These are phyloP conservation scores for Aythya baeri DNA, from an alignment of 2,113 vertebrate species.

Conservation along the genomic window DNA sequence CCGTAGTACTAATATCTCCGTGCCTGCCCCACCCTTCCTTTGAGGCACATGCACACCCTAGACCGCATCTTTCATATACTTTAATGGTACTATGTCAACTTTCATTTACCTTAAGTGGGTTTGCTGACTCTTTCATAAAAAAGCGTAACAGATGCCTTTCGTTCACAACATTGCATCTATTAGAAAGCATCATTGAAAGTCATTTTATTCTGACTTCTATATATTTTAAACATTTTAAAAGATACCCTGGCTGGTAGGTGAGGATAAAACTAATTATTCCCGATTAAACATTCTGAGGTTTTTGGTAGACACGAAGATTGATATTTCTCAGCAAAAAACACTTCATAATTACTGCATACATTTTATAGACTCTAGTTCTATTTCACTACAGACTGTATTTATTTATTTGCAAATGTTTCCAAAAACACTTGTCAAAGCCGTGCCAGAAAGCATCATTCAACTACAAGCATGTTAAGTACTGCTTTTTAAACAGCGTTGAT, in stretches of 20 bases:
- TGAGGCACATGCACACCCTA: constrained; percentile 40
- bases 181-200: not conserved
- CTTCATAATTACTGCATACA: not conserved
- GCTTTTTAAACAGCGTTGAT: not conserved
- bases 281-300: not conserved
- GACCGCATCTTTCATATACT: constrained; percentile 58
- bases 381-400: not conserved
- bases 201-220: not conserved
- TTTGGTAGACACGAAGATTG: not conserved
- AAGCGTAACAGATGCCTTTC: not conserved
- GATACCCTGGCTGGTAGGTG: not conserved
- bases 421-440: not conserved
- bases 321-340: not conserved
- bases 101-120: constrained; percentile 68
- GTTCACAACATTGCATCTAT: accelerated
- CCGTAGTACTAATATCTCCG: constrained; percentile 18
- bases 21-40: constrained; percentile 51
- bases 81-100: constrained; percentile 60
- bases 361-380: not conserved
- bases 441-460: not conserved
- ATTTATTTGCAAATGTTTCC: not conserved
- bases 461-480: not conserved
- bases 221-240: not conserved
- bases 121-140: constrained; percentile 64
- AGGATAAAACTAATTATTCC: not conserved